Evolutionary conservation across 2,797 vertebrate species (phyloP).

Genomic region (Premnoplex brunnescens): DNA sequence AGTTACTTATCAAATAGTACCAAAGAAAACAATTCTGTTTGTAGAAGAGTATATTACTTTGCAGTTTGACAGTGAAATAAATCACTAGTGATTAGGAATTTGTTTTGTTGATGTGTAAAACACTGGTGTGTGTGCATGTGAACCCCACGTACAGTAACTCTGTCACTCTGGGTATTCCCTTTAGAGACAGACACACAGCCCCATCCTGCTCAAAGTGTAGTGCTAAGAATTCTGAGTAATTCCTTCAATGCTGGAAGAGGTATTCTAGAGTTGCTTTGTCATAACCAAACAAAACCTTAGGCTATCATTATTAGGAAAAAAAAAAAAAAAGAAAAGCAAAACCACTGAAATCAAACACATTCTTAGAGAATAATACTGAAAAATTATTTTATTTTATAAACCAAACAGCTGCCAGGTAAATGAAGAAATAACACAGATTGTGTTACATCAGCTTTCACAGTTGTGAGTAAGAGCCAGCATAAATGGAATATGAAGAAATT

Average conservation of each 20-base stretch:
- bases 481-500: not conserved
- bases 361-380: not conserved
- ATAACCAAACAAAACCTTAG: not conserved
- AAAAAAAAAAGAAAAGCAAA: not conserved
- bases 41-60: not conserved
- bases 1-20: not conserved
- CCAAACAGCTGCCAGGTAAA: not conserved
- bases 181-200: not conserved
- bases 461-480: not conserved
- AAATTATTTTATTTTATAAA: not conserved
- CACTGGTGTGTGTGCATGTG: not conserved
- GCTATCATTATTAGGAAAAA: not conserved
- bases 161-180: not conserved
- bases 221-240: not conserved
- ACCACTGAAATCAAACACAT: not conserved
- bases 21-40: not conserved
- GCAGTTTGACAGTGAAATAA: not conserved
- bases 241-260: rapidly evolving
- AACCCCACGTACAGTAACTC: not conserved
- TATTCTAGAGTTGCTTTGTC: not conserved
- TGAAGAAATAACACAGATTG: not conserved
- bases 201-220: not conserved
- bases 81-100: not conserved
- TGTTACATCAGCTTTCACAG: not conserved
- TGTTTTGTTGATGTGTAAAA: not conserved